These are phyloP conservation scores for Cyprinus carpio DNA, from an alignment of 2,113 vertebrate species.

Conservation along the genomic window DNA sequence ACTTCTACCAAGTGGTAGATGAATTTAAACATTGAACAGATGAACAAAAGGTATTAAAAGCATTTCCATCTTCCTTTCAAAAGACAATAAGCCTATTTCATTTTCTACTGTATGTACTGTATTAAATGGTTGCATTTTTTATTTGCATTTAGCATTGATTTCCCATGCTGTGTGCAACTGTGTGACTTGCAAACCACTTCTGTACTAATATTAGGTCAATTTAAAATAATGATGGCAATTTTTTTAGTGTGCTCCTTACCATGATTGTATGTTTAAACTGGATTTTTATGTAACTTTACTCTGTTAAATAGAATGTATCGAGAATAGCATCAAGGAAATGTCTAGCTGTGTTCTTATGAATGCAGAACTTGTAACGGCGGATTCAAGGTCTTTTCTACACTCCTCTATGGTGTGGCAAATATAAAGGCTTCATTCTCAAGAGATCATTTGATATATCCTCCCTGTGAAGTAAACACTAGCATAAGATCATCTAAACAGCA, in stretches of 20 bases:
- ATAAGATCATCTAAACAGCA: conserved; percentile 29
- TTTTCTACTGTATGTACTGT: neutral
- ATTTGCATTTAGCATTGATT: neutral
- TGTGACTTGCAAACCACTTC: neutral
- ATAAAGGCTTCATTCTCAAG: conserved; percentile 12
- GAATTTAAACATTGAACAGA: neutral
- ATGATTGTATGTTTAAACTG: no score
- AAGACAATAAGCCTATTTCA: neutral
- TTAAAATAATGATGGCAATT: neutral
- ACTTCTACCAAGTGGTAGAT: neutral
- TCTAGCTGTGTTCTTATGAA: neutral
- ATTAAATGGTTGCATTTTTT: conserved; percentile 5
- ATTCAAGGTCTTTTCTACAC: conserved; percentile 26
- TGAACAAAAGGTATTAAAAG: neutral
- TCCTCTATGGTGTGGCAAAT: neutral
- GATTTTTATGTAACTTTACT: neutral
- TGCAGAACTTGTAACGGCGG: neutral
- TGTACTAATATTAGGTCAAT: neutral
- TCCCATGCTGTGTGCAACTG: neutral
- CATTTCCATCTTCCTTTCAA: neutral
- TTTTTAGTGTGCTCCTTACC: no score
- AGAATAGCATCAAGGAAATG: neutral
- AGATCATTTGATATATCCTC: conserved; percentile 27
- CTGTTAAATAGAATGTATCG: neutral
- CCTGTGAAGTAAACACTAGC: conserved; percentile 35